Evolutionary conservation across 2,888 invertebrate genomes (phyloP).

Genomic region (Heliconius erato): DNA sequence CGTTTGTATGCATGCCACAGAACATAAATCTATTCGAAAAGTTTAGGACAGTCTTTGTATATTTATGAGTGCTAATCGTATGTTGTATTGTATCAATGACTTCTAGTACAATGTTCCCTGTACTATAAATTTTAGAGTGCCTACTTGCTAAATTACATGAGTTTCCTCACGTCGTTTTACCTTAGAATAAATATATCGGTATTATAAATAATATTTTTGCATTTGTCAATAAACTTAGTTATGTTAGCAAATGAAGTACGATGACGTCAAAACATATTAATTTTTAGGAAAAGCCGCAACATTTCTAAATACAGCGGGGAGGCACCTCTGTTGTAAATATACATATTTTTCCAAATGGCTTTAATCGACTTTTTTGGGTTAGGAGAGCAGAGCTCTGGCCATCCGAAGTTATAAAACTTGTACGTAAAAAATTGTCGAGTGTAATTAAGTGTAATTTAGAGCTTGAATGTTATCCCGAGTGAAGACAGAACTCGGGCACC

Average conservation of each 20-base stretch:
- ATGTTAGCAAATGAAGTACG: not conserved
- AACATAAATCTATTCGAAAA: conserved; percentile 37
- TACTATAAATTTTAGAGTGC: not conserved
- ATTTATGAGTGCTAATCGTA: conserved; percentile 33
- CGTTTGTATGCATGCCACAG: conserved; percentile 36
- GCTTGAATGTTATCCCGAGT: too few species aligned
- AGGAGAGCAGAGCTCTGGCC: too few species aligned
- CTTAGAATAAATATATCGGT: not conserved
- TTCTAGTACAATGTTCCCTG: not conserved
- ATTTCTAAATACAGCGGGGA: not conserved
- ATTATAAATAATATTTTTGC: too few species aligned
- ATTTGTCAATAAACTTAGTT: too few species aligned
- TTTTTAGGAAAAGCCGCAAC: not conserved
- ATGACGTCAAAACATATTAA: not conserved
- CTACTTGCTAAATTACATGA: not conserved
- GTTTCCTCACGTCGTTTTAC: not conserved
- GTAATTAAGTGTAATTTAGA: too few species aligned
- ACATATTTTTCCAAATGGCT: not conserved
- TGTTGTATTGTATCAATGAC: conserved; percentile 29
- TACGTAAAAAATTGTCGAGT: too few species aligned
- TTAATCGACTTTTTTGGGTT: not conserved
- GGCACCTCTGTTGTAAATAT: not conserved
- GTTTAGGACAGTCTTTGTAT: conserved; percentile 23
- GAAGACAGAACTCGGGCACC: too few species aligned
- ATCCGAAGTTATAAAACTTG: too few species aligned